phyloP scores from a whole-genome alignment of 2,797 vertebrate species.

The Betta splendens region DNA sequence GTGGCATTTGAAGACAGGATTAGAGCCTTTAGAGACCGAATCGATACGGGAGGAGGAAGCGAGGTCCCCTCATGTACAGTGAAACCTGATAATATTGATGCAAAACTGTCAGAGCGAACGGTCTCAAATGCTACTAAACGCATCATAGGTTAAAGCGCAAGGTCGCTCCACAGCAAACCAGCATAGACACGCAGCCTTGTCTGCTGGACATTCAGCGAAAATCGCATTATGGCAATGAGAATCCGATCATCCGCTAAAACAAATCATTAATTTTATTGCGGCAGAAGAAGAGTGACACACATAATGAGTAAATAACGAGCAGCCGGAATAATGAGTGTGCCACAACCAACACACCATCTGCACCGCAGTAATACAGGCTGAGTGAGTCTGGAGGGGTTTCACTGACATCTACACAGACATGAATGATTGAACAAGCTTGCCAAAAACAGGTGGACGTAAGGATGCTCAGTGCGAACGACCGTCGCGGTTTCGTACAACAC shows the following conservation, averaged over 20 bases:
- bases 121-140: conserved; percentile 5
- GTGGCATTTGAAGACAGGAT: conserved; percentile 17
- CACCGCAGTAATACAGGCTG: conserved; percentile 23
- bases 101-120: conserved; percentile 5
- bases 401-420: conserved; percentile 35
- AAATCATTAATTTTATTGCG: conserved; percentile 46
- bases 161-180: neutral
- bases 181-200: conserved; percentile 1
- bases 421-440: conserved; percentile 38
- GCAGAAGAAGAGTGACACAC: conserved; percentile 43
- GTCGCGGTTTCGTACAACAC: conserved; percentile 54
- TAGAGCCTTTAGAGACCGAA: conserved; percentile 35
- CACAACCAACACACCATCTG: conserved; percentile 41
- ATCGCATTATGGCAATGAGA: conserved; percentile 14
- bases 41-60: conserved; percentile 15
- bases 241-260: conserved; percentile 24
- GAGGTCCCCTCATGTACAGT: conserved; percentile 3
- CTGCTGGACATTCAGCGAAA: conserved; percentile 9
- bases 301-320: conserved; percentile 64
- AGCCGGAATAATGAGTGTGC: conserved; percentile 49
- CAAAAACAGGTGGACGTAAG: conserved; percentile 44
- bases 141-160: neutral
- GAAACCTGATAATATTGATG: conserved; percentile 36
- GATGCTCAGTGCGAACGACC: conserved; percentile 33
- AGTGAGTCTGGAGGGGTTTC: conserved; percentile 15